These are phyloP conservation scores for Sylvilagus floridanus DNA, from an alignment of 2,797 vertebrate genomes.

Conservation along the genomic window DNA sequence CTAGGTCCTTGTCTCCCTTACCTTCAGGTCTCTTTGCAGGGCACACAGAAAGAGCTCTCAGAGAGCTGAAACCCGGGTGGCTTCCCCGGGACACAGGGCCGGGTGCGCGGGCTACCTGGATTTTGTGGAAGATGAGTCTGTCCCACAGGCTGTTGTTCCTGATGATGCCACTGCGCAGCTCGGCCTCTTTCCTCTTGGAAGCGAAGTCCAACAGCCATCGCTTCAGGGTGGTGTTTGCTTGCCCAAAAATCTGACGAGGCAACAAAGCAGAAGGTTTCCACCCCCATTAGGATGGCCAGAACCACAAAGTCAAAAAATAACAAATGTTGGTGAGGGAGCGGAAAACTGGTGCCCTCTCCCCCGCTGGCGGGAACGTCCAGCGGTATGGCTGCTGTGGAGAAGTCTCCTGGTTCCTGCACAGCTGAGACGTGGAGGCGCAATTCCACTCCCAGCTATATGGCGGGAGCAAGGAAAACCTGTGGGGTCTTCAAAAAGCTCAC, in stretches of 20 bases:
- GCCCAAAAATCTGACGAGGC: constrained; percentile 92
- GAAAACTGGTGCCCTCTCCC: background rate
- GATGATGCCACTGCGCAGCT: constrained; percentile 94
- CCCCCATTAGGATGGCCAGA: background rate
- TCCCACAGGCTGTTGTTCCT: constrained; percentile 98
- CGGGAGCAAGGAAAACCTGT: background rate
- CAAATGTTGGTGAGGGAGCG: background rate
- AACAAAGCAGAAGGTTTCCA: background rate
- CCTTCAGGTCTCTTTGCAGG: background rate
- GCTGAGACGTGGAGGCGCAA: background rate
- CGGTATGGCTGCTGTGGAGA: background rate
- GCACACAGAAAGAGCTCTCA: background rate
- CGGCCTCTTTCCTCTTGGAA: constrained; percentile 95
- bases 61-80: background rate
- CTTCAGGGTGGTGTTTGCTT: constrained; percentile 95
- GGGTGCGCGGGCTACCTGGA: constrained; percentile 91
- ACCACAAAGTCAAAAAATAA: background rate
- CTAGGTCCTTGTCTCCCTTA: background rate
- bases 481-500: no score
- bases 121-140: constrained; percentile 96
- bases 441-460: background rate
- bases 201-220: constrained; percentile 97
- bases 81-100: accelerated
- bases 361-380: background rate
- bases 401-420: no score